Conservation (phyloP, 2,888 invertebrate species). For the Megastigmus dorsalis region DNA sequence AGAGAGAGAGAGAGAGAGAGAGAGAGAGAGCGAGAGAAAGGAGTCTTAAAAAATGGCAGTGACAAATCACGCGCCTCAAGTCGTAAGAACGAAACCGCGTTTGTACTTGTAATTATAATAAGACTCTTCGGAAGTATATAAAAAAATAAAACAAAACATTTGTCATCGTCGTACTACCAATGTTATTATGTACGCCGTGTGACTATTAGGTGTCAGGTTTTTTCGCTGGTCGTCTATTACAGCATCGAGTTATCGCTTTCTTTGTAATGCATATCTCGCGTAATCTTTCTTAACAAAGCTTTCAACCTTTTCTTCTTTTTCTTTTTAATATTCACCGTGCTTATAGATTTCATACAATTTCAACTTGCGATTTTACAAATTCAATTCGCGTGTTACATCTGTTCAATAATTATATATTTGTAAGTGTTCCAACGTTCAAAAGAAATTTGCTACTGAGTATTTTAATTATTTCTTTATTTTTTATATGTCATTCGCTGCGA, state of each 20-base stretch:
- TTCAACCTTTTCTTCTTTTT: slow-evolving; percentile 20
- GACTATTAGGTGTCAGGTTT: slow-evolving; percentile 47
- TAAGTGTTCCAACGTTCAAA: slow-evolving; percentile 31
- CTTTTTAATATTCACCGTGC: slow-evolving; percentile 26
- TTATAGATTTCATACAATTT: slow-evolving; percentile 43
- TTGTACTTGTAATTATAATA: slow-evolving; percentile 54
- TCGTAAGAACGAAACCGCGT: slow-evolving; percentile 50
- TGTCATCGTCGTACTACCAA: slow-evolving; percentile 47
- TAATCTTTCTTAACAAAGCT: slow-evolving; percentile 26
- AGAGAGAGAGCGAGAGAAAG: slow-evolving; percentile 3
- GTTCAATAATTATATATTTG: slow-evolving; percentile 7
- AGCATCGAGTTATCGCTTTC: slow-evolving; percentile 21
- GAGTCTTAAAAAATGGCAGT: slow-evolving; percentile 27
- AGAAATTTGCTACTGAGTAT: too few relatives aligned
- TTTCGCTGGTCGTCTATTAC: slow-evolving; percentile 48
- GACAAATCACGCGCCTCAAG: slow-evolving; percentile 18
- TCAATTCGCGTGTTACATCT: slow-evolving; percentile 31
- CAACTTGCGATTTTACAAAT: slow-evolving; percentile 22
- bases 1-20: slow-evolving; percentile 13
- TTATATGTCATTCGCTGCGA: slow-evolving; percentile 18
- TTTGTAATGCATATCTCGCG: slow-evolving; percentile 21
- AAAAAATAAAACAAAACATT: slow-evolving; percentile 35
- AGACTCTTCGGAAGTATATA: slow-evolving; percentile 48
- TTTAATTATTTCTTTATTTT: slow-evolving; percentile 15
- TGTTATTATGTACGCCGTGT: slow-evolving; percentile 47